Conservation (phyloP, 2,113 vertebrate genomes). For the Anser cygnoides region DNA sequence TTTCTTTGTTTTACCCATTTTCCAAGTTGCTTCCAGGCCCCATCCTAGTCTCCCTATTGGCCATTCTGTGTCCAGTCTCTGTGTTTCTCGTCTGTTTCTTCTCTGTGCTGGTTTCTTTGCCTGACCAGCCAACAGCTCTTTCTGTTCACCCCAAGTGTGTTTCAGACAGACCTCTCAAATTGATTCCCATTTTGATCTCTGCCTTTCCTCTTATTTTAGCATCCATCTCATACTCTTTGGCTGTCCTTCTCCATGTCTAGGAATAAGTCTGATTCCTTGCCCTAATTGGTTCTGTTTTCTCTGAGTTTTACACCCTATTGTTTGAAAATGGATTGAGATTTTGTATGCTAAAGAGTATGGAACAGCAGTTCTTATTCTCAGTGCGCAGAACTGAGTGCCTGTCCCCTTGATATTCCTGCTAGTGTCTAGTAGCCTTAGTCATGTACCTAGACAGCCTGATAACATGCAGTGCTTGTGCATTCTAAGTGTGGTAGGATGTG, state of each 20-base stretch:
- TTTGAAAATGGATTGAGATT: not conserved
- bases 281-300: not conserved
- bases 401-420: not conserved
- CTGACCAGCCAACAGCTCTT: not conserved
- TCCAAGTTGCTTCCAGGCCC: not conserved
- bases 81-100: not conserved
- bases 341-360: not conserved
- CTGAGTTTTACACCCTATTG: not conserved
- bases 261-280: not conserved
- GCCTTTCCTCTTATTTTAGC: not conserved
- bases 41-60: not conserved
- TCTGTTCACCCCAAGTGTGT: not conserved
- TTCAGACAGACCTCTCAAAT: not conserved
- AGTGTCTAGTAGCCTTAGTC: not conserved
- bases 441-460: not conserved
- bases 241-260: not conserved
- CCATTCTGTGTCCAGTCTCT: accelerated
- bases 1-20: not conserved
- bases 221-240: not conserved
- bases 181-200: not conserved
- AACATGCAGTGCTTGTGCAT: not conserved
- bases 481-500: not conserved
- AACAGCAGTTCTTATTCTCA: not conserved
- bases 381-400: not conserved
- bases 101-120: not conserved